Evolutionary conservation across 2,113 vertebrate species (phyloP).

Genomic region (Siniperca knerii): DNA sequence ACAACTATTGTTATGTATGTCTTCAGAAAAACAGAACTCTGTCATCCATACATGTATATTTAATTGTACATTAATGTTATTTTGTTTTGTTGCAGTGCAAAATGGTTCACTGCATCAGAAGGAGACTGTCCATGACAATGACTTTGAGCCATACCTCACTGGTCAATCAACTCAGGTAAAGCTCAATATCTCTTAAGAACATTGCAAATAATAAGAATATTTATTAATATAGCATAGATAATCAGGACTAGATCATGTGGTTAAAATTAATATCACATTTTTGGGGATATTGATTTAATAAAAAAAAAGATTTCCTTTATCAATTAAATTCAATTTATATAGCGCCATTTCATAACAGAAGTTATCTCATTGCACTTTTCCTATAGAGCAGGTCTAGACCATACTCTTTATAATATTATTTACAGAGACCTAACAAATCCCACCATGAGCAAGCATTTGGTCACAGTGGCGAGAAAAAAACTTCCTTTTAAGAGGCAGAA

Average conservation of each 20-base stretch:
- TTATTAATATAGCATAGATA: no score
- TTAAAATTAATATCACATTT: background rate
- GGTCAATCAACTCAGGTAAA: conserved; percentile 95
- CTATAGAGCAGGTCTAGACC: no score
- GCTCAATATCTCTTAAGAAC: background rate
- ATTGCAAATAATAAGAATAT: background rate
- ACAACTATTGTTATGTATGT: background rate
- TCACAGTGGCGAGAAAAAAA: no score
- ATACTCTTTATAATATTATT: no score
- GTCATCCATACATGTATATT: background rate
- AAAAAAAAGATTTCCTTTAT: background rate
- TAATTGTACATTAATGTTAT: conserved; percentile 29
- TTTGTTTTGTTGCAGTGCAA: conserved; percentile 88
- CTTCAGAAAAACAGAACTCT: background rate
- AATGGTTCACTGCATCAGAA: conserved; percentile 98
- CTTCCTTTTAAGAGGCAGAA: no score
- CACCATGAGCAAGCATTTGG: no score
- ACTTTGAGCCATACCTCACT: conserved; percentile 96
- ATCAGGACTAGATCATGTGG: background rate
- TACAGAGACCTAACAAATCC: no score
- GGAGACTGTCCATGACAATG: conserved; percentile 93
- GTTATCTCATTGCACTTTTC: no score
- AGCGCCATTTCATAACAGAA: no score
- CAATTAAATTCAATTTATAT: background rate
- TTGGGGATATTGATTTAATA: no score